Evolutionary conservation across 2,797 vertebrate genomes (phyloP), one percentile per base, ranked within the genome.

Genomic region (Syndactyla subalaris): DNA sequence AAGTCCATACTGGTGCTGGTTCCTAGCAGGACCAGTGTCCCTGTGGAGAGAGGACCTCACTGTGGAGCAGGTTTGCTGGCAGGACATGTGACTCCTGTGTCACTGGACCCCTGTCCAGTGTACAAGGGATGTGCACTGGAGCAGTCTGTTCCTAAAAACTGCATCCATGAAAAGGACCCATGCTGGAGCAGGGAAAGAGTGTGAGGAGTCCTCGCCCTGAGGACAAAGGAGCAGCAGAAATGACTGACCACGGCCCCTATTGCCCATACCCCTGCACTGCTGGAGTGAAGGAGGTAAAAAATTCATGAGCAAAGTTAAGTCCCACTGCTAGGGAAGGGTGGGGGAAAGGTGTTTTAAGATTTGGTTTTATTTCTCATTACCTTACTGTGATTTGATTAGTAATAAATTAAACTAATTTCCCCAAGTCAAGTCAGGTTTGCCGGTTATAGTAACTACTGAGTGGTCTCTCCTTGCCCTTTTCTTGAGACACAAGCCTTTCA

Each of bases 401-500:
- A 39, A 16, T 17, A 27, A 71, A 39, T 52, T 46, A 57, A 83
- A 26, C 6, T 22, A 34, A 4, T 84, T 72, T 66, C 45, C 24
- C 34, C 4, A 32, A 34, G 24, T 68, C 46, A 48, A 20, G 26
- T 12, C 21, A 32, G 7, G 22, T 72, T 72, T 41, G 6, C 8
- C 57, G 20, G 3, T 30, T 22, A 20, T 2, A 1, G 14, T 36
- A 32, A 21, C 26, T 36, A 30, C 18, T 54, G 39, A 46, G 26
- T 17, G 45, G 30, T 72, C 10, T 32, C 26, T 59, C 12, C 12
- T 34, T 78, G 26, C 7, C 38, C 45, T 22, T 46, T 10, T 23
- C n/a, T 27, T 0, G 0, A 34, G 9, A 3, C 24, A 73, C 7
- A 12, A 59, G 9, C 21, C 11, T 72, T 72, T 59, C 0, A 0